Evolutionary conservation across 1,140 invertebrate genomes (phyloP), one percentile per base, ranked within the genome.

Genomic region (Saccostrea echinata): DNA sequence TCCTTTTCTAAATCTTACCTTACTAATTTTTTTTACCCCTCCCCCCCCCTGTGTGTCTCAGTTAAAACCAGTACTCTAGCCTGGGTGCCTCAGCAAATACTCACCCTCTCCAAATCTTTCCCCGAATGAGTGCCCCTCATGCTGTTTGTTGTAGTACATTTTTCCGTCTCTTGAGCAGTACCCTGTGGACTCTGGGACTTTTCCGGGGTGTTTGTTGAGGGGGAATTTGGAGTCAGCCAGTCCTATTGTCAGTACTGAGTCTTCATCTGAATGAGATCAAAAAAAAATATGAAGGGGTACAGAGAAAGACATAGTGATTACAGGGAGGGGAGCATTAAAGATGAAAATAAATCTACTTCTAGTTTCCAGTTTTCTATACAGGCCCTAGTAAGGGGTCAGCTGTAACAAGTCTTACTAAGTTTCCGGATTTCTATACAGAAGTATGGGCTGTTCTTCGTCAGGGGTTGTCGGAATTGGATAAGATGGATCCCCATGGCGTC

Each of bases 191-290:
- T 92, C 89, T 11, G 87, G 52, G 12, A 91, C 52, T 88, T 92
- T 93, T 24, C 94, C 94, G n/a, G 93, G 93, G 83, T 92, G 91
- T 87, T 93, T 91, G 55, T 91, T 92, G 4, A 92, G 83, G 8
- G 92, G 89, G 68, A 94, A 92, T 27, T 89, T 88, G 11, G 68
- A 53, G n/a, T 89, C 87, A 30, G 93, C 93, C 13, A 94, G 85
- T 68, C 94, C 94, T 16, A 94, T 85, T 84, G 91, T 88, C 21
- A 95, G 87, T n/a, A 93, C 90, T n/a, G 93, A 94, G 52, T 93
- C 92, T 86, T 94, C 92, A 92, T 92, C 94, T 94, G 86, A 3
- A 90, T 80, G 3, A 33, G 18, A 51, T 24, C 18, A 83, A 82
- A 12, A 82, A 3, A 9, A 33, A 80, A n/a, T 6, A 33, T 21